Conservation (phyloP, 2,113 vertebrate species). For the Pluvialis apricaria region DNA sequence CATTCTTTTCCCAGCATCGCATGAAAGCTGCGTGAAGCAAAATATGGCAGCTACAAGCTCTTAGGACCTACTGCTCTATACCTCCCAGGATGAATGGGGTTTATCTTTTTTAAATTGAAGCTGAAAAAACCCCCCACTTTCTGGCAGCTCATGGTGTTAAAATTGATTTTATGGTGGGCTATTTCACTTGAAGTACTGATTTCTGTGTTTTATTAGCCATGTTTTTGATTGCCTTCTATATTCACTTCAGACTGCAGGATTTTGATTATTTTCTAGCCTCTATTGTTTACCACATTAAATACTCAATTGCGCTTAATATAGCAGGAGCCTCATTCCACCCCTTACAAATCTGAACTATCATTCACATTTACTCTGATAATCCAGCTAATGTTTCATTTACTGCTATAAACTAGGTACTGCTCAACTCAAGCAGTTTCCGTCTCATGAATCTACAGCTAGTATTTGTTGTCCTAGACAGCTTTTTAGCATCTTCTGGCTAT, state of each 20-base stretch:
- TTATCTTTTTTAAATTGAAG: constrained; percentile 28
- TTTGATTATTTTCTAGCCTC: neutral
- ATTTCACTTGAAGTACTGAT: constrained; percentile 31
- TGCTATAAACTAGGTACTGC: neutral
- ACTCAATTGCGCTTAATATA: neutral
- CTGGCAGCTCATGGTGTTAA: constrained; percentile 50
- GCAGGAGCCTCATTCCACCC: neutral
- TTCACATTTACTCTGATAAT: neutral
- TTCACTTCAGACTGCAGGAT: neutral
- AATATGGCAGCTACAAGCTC: neutral
- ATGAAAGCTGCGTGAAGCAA: constrained; percentile 3
- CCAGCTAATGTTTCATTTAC: neutral
- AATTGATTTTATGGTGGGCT: constrained; percentile 61
- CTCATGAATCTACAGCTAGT: constrained; percentile 17
- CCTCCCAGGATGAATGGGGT: neutral
- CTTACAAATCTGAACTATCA: neutral
- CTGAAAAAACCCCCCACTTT: neutral
- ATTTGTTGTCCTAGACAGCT: neutral
- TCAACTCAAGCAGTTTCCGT: neutral
- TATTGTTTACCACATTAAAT: neutral
- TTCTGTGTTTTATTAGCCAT: constrained; percentile 44
- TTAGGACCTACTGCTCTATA: neutral
- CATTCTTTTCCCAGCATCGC: neutral
- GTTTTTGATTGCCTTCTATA: neutral
- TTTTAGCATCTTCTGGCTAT: constrained; percentile 34